Evolutionary conservation across 1,140 invertebrate genomes (phyloP), one percentile per base, ranked within the genome.

Genomic region (Pseudomyrmex dendroicus): DNA sequence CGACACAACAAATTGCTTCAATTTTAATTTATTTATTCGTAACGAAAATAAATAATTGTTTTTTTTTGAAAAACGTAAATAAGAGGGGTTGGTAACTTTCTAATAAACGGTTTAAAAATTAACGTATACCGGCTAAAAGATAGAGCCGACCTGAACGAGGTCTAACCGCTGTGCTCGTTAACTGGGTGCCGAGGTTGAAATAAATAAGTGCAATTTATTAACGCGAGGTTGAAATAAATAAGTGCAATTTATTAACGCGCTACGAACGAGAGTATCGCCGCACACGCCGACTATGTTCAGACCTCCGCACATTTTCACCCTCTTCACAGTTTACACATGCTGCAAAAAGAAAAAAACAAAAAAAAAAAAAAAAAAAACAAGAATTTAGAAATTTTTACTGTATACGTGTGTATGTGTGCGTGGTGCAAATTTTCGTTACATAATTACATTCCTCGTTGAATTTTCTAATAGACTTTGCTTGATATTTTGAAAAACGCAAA

Each of bases 191-290:
- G 54, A 66, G 72, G 78, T 63, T 67, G 20, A 73, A 86, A 86
- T 86, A 86, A 85, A 85, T 76, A 83, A 85, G 74, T 63, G 62
- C 44, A 73, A 86, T 86, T 86, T 86, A 86, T 85, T 86, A 86
- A 85, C 74, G 50, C 68, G 62, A 66, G 72, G 78, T 63, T 67
- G 20, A 73, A 86, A 86, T 86, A 86, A 85, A 85, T 76, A 83
- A 85, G 74, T 63, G 62, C 44, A 73, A 86, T 86, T 86, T 86
- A 86, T 85, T 86, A 86, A 85, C 74, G 50, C 68, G 62, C 44
- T 83, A 10, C 35, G 84, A 22, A 54, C 25, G 54, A 25, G 66
- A 44, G 73, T 76, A 35, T 35, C 35, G 35, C 73, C 44, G 68
- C 63, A 73, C 68, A 62, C 20, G 48, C 44, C 7, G 17, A 52